Evolutionary conservation across 2,797 vertebrate genomes (phyloP), one percentile per base, ranked within the genome.

Genomic region (Microtus californicus): DNA sequence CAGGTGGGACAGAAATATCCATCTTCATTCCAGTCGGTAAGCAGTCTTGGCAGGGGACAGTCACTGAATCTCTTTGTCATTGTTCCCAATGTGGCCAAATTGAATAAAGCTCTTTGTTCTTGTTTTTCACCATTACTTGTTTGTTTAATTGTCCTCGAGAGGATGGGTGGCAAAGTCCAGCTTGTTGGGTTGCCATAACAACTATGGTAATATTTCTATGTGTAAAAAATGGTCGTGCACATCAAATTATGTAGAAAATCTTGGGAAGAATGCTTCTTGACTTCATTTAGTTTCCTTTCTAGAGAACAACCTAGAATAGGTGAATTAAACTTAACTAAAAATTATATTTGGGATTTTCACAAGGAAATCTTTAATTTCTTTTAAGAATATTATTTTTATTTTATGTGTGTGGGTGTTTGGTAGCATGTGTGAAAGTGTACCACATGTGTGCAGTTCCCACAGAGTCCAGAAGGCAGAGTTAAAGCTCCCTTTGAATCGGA

Each of bases 331-430:
- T 78, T 6, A 89, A 29, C 25, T 89, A 40, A 65, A 48, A 78
- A 48, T 6, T n/a, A n/a, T 2, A 82, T 74, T 51, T 4, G 87
- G 31, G 6, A 2, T n/a, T 73, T 31, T 23, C 91, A 40, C 93
- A 93, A 92, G 54, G 76, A 92, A 90, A 93, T 74, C 12, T 89
- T 61, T 82, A n/a, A 67, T 91, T 95, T 73, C 54, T 89, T 31
- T 79, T 69, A 51, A 69, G 48, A 86, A 69, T 14, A 51, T 15
- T 86, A 21, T 25, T n/a, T 85, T 69, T 51, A n/a, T 86, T 86
- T 51, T 69, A 10, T 25, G 4, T n/a, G 29, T 25, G 2, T n/a
- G 29, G 12, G 40, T 31, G 27, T 21, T 83, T 63, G 37, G 5
- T 48, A 65, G 29, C 19, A 45, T 65, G 45, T 69, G 63, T 69